These are phyloP conservation scores for Caradrina clavipalpis DNA, from an alignment of 2,888 invertebrate species.

Conservation along the genomic window DNA sequence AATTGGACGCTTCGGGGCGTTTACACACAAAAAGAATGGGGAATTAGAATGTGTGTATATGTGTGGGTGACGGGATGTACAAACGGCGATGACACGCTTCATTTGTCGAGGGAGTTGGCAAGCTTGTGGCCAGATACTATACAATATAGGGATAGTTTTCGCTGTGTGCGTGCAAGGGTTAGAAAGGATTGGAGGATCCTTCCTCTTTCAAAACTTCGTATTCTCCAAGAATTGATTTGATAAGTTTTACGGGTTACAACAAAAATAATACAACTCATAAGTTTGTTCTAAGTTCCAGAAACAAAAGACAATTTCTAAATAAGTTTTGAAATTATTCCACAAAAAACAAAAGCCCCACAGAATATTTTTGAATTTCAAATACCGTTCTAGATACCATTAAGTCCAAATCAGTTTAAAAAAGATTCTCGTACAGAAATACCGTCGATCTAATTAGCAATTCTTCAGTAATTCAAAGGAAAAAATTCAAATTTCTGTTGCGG, in stretches of 20 bases:
- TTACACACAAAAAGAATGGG: conserved; percentile 83
- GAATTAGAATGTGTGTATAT: conserved; percentile 70
- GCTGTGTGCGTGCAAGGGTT: conserved; percentile 30
- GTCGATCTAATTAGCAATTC: conserved; percentile 75
- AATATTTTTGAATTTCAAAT: conserved; percentile 53
- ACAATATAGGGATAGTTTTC: conserved; percentile 9
- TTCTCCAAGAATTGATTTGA: conserved; percentile 1
- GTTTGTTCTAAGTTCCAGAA: neutral
- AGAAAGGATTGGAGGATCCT: conserved; percentile 21
- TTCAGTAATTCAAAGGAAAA: conserved; percentile 70
- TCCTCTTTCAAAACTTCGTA: neutral
- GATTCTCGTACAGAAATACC: conserved; percentile 53
- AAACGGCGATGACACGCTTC: conserved; percentile 80
- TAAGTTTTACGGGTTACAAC: neutral
- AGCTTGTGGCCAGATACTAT: conserved; percentile 33
- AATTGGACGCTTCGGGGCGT: conserved; percentile 89
- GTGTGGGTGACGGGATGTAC: conserved; percentile 71
- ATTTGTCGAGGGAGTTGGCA: conserved; percentile 75
- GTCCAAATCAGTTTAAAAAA: conserved; percentile 61
- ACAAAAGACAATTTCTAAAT: neutral
- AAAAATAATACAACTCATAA: neutral
- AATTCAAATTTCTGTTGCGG: conserved; percentile 79
- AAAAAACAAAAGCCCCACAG: conserved; percentile 24
- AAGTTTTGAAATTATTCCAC: neutral
- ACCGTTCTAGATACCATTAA: conserved; percentile 55